Evolutionary conservation across 2,113 vertebrate genomes (phyloP).

Genomic region (Apaloderma vittatum): DNA sequence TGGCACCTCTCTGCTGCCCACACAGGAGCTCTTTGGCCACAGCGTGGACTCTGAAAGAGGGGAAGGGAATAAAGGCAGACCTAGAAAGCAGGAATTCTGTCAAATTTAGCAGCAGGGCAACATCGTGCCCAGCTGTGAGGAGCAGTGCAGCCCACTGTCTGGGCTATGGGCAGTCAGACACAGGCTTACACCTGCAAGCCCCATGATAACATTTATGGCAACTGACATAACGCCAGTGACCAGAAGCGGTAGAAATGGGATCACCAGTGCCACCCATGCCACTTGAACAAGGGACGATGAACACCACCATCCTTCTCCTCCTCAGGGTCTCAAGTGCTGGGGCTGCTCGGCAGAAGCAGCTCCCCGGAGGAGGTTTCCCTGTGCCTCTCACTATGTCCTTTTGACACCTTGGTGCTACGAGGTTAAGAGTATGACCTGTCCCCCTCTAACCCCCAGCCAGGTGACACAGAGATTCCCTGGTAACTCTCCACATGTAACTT

Average conservation of each 20-base stretch:
- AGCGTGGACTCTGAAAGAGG: neutral
- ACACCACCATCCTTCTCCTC: neutral
- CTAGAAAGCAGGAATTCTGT: neutral
- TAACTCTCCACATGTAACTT: fast-evolving
- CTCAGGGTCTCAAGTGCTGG: neutral
- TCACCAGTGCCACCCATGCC: fast-evolving
- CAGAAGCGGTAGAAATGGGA: fast-evolving
- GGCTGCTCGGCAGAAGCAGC: neutral
- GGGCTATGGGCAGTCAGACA: neutral
- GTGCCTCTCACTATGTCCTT: neutral
- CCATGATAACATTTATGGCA: neutral
- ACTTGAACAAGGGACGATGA: fast-evolving
- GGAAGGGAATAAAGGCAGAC: neutral
- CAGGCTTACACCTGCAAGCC: neutral
- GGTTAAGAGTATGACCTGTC: neutral
- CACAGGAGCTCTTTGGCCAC: neutral
- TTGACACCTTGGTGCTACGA: fast-evolving
- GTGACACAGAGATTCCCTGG: neutral
- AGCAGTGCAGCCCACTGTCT: neutral
- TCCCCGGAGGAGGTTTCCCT: neutral
- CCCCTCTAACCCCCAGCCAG: neutral
- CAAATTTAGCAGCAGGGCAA: neutral
- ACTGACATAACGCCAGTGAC: neutral
- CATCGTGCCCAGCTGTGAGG: neutral
- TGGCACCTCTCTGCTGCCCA: neutral